Evolutionary conservation across 2,888 invertebrate genomes (phyloP).

Genomic region (Monopis laevigella): DNA sequence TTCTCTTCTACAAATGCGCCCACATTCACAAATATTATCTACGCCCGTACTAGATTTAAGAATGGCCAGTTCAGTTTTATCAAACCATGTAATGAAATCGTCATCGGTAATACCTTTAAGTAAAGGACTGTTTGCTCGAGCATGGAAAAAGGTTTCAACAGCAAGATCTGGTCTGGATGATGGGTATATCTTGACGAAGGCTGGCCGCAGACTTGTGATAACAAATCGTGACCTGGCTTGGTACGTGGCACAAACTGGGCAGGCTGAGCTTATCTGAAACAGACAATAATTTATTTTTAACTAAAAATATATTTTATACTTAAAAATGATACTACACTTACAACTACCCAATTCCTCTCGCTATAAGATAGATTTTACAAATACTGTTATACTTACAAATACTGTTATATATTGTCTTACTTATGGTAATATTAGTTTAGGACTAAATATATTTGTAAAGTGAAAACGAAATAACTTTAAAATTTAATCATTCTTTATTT

Average conservation of each 20-base stretch:
- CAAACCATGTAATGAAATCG: conserved; percentile 74
- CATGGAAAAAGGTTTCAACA: conserved; percentile 72
- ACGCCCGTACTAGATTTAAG: conserved; percentile 50
- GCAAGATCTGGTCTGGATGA: conserved; percentile 69
- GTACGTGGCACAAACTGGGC: conserved; percentile 71
- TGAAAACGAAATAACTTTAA: too few relatives aligned
- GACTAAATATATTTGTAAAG: too few relatives aligned
- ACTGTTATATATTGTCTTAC: too few relatives aligned
- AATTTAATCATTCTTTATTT: too few relatives aligned
- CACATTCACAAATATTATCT: conserved; percentile 64
- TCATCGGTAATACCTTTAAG: conserved; percentile 71
- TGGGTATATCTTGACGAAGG: conserved; percentile 71
- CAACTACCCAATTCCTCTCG: too few relatives aligned
- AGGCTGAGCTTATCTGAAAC: conserved; percentile 67
- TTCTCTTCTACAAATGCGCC: conserved; percentile 54
- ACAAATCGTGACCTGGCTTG: conserved; percentile 68
- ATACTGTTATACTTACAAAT: too few relatives aligned
- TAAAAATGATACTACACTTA: too few relatives aligned
- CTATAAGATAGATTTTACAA: too few relatives aligned
- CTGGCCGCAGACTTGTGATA: conserved; percentile 70
- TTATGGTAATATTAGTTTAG: too few relatives aligned
- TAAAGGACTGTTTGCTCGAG: conserved; percentile 66
- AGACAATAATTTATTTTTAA: too few relatives aligned
- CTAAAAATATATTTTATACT: too few relatives aligned
- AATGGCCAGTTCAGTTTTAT: conserved; percentile 62